phyloP scores from a whole-genome alignment of 2,113 vertebrate species.

The Gobio gobio region DNA sequence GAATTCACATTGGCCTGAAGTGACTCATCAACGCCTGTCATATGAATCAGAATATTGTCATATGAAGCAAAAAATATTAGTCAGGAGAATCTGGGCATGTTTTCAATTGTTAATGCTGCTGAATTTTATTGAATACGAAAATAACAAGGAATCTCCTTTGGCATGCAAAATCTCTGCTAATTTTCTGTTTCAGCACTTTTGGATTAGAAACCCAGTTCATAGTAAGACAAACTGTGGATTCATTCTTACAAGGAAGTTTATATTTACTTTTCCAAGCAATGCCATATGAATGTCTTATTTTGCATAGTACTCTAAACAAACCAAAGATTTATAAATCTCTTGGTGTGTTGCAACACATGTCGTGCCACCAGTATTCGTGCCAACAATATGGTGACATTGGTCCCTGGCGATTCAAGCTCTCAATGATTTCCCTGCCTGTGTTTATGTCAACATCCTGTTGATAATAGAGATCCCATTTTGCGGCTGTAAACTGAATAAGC shows the following conservation, averaged over 20 bases:
- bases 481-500: neutral
- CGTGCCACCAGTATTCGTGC: neutral
- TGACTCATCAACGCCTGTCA: neutral
- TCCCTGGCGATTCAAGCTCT: neutral
- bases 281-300: neutral
- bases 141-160: neutral
- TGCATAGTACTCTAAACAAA: neutral
- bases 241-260: neutral
- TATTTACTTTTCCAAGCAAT: neutral
- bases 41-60: neutral
- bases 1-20: neutral
- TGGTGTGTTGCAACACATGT: neutral
- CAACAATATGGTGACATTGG: neutral
- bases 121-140: neutral
- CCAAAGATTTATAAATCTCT: neutral
- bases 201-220: neutral
- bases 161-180: neutral
- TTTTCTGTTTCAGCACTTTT: no score
- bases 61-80: neutral
- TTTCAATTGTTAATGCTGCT: neutral
- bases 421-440: neutral
- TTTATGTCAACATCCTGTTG: slow-evolving; percentile 4
- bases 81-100: neutral
- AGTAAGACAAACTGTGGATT: neutral
- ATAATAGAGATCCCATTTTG: neutral